phyloP scores from a whole-genome alignment of 92 coral and sea anemone genomes.

The Epizoanthus illoricatus region DNA sequence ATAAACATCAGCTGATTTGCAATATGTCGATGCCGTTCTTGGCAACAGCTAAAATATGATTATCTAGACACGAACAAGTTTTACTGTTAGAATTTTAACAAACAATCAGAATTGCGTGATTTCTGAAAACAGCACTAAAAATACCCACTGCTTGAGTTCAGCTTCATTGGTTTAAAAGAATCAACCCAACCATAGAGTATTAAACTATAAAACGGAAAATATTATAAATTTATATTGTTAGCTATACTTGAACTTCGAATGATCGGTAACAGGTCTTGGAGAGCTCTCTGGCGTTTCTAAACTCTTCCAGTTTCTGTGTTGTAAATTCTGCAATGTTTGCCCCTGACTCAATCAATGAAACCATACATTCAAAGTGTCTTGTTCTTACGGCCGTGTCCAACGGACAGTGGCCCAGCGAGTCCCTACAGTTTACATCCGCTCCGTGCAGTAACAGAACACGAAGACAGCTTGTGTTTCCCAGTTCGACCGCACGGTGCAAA shows the following conservation, averaged over 20 bases:
- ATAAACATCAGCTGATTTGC: too few species aligned
- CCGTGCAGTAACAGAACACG: slow-evolving; percentile 52
- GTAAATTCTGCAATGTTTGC: slow-evolving; percentile 71
- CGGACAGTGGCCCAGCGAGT: slow-evolving; percentile 44
- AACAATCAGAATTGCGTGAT: too few species aligned
- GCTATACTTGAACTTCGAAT: slow-evolving; percentile 23
- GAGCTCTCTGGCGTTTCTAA: slow-evolving; percentile 45
- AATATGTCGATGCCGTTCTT: too few species aligned
- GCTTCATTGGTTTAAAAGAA: too few species aligned
- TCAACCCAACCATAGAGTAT: too few species aligned
- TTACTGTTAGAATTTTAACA: too few species aligned
- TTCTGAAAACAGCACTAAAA: too few species aligned
- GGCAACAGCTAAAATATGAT: too few species aligned
- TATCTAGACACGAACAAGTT: too few species aligned
- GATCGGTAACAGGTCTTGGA: slow-evolving; percentile 60
- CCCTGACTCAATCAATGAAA: slow-evolving; percentile 67
- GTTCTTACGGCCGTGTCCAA: slow-evolving; percentile 52
- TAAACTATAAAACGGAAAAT: too few species aligned
- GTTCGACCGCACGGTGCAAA: slow-evolving; percentile 70
- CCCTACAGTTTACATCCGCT: slow-evolving; percentile 61
- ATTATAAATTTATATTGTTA: too few species aligned
- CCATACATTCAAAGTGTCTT: slow-evolving; percentile 69
- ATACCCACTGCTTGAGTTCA: too few species aligned
- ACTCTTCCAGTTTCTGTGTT: slow-evolving; percentile 52
- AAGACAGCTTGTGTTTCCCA: slow-evolving; percentile 59